These are phyloP conservation scores for Melanostoma mellinum DNA, from an alignment of 2,888 invertebrate species.

Conservation along the genomic window DNA sequence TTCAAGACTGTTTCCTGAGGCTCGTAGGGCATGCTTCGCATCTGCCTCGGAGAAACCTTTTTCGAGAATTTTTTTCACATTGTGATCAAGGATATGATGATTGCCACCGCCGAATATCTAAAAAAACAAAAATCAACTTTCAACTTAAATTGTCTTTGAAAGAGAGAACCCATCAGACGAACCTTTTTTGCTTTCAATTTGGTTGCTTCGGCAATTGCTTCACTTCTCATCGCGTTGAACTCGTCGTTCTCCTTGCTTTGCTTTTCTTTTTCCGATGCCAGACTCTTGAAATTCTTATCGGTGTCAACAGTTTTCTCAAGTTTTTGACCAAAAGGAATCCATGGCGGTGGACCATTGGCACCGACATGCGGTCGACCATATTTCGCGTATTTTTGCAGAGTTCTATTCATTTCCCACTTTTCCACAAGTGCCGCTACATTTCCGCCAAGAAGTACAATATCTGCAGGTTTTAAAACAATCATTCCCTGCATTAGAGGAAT, in stretches of 20 bases:
- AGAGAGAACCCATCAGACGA: neutral
- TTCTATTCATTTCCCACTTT: conserved; percentile 91
- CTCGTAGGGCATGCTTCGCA: conserved; percentile 88
- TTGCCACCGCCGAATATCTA: conserved; percentile 86
- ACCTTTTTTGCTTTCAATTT: conserved; percentile 85
- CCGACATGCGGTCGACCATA: conserved; percentile 77
- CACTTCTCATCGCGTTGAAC: conserved; percentile 94
- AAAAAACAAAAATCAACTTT: neutral
- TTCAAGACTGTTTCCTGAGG: conserved; percentile 89
- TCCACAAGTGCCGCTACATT: conserved; percentile 91
- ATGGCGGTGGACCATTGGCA: conserved; percentile 92
- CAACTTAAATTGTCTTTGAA: neutral
- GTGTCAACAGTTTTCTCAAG: conserved; percentile 83
- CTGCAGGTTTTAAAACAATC: conserved; percentile 87
- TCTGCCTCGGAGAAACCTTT: conserved; percentile 90
- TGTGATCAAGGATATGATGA: conserved; percentile 87
- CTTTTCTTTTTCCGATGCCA: conserved; percentile 83
- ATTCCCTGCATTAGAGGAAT: conserved; percentile 88
- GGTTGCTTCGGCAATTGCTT: conserved; percentile 94
- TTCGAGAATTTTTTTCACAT: conserved; percentile 90
- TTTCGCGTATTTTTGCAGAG: conserved; percentile 85
- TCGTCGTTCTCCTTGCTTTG: conserved; percentile 88
- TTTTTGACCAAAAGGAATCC: conserved; percentile 95
- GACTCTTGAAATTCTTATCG: conserved; percentile 88
- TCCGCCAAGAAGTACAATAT: conserved; percentile 91